phyloP scores from a whole-genome alignment of 1,140 invertebrate species.

The Diplogasteroides magnus region DNA sequence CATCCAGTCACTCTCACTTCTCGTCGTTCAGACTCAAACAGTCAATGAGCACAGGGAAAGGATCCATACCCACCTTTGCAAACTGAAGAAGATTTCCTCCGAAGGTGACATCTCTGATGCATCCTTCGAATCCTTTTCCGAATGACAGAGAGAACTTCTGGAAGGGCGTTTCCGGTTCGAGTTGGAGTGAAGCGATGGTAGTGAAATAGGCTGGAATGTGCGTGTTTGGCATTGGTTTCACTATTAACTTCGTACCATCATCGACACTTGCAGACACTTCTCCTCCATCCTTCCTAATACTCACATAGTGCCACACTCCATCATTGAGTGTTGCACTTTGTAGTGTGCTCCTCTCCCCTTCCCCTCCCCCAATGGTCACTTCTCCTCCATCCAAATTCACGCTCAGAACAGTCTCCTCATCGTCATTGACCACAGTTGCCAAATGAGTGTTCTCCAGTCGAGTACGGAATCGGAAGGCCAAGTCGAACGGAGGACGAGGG shows the following conservation, averaged over 20 bases:
- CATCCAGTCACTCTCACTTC: constrained; percentile 65
- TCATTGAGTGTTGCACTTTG: constrained; percentile 68
- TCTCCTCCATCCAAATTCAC: constrained; percentile 66
- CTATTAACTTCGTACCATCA: constrained; percentile 63
- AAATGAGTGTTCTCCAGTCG: constrained; percentile 64
- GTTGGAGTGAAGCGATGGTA: background rate
- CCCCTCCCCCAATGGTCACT: constrained; percentile 62
- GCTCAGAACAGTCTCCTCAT: constrained; percentile 65
- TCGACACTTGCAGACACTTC: constrained; percentile 73
- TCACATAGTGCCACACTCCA: constrained; percentile 80
- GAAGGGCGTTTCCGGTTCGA: background rate
- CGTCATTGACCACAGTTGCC: constrained; percentile 69
- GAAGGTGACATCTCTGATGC: constrained; percentile 77
- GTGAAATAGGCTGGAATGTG: constrained; percentile 6
- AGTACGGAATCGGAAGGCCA: constrained; percentile 85
- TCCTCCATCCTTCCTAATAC: constrained; percentile 66
- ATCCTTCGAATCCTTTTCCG: constrained; percentile 61
- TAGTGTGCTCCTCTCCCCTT: constrained; percentile 49
- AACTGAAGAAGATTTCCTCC: constrained; percentile 77
- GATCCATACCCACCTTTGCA: constrained; percentile 65
- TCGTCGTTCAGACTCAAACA: constrained; percentile 34
- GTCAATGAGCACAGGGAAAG: constrained; percentile 1
- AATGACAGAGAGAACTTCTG: constrained; percentile 21
- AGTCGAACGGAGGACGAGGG: constrained; percentile 59
- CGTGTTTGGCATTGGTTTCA: constrained; percentile 38